Percentiles rank a stretch among this genome's conserved stretches.
These are phyloP conservation scores for Tangara arthus DNA, from an alignment of 2,797 vertebrate genomes.

Conservation along the genomic window DNA sequence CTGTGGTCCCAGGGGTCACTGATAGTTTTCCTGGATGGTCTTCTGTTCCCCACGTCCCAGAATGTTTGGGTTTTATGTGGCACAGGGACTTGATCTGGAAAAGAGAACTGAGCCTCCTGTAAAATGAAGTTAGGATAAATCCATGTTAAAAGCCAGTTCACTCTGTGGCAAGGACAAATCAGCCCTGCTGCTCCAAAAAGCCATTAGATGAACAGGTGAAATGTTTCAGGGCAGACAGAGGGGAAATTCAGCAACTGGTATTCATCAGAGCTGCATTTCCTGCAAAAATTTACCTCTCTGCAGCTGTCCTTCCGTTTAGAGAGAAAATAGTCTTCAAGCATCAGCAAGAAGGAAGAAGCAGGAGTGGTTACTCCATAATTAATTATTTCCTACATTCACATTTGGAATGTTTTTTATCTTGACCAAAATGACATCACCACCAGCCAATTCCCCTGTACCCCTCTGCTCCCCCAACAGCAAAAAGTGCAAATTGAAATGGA, in stretches of 20 bases:
- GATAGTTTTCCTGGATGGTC: background rate
- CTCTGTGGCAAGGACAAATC: background rate
- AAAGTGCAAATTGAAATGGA: background rate
- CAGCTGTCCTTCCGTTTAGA: background rate
- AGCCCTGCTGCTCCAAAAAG: background rate
- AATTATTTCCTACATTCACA: background rate
- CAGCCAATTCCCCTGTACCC: background rate
- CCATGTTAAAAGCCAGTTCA: background rate
- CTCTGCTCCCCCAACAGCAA: background rate
- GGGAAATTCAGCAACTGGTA: background rate
- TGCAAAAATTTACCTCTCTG: background rate
- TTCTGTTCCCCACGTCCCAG: background rate
- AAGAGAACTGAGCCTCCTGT: background rate
- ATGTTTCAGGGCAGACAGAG: background rate
- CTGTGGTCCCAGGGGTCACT: background rate
- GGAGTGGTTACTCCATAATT: background rate
- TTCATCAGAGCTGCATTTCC: background rate
- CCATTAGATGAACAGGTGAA: background rate
- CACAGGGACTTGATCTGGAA: background rate
- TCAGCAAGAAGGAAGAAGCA: background rate
- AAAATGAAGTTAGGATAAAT: background rate
- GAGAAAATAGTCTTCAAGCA: background rate
- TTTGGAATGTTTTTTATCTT: background rate
- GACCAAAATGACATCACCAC: background rate
- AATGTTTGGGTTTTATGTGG: background rate